Base-by-base conservation (phyloP, 2,113 vertebrate species). In the Coturnix japonica region DNA sequence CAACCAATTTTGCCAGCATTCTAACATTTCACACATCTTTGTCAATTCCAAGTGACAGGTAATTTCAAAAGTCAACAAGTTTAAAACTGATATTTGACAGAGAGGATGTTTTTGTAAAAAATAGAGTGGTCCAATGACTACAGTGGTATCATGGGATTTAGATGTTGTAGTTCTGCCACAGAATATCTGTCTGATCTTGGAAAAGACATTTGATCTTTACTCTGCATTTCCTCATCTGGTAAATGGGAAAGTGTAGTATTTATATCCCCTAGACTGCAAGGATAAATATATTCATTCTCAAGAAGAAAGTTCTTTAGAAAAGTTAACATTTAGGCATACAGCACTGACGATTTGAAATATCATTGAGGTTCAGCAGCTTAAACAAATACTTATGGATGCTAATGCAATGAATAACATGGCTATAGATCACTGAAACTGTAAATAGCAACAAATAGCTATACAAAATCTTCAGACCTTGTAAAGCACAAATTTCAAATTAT, bases 1-100 rank as follows among this genome's bases (percentile, higher is more conserved):
- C 66, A 79, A 63, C 61, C 54, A 81, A 81, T 93, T 91, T 89
- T 73, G 60, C 46, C 78, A 87, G 43, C 76, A 80, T 91, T 87
- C 30, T 56, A 89, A 78, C 28, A 60, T 80, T 92, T 92, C 93
- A 87, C 25, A 67, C 6, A 49, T 47, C n/a, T 91, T 71, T 89
- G 78, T 82, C 81, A 71, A 77, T 95, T 93, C 72, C 54, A 76
- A 80, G 43, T 0, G 37, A 94, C 71, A 94, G 91, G 74, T 47
- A 70, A 91, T 95, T 94, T 95, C 67, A 79, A 81, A 95, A 92
- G 72, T 87, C 84, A 93, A 80, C 44, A 89, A 82, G 49, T 78
- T 92, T 72, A 92, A 76, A 93, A 35, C 43, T 79, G 41, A 59
- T 92, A 65, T 85, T 89, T 94, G 89, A 85, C 71, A 78, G 83